Evolutionary conservation across 2,888 invertebrate species (phyloP).

Genomic region (Rambutsinella grinnellia): DNA sequence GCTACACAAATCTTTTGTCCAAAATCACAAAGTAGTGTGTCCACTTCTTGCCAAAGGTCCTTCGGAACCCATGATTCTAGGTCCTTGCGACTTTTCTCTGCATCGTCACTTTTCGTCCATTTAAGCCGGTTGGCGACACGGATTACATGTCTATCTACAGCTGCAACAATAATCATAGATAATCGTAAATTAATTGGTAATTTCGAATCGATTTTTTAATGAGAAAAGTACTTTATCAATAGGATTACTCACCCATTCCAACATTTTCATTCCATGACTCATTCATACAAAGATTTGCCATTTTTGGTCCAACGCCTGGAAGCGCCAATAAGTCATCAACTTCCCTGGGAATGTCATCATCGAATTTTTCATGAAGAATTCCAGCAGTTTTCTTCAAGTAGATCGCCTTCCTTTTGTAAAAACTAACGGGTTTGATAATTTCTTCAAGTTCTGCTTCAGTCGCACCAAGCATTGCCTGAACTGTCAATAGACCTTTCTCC

Average conservation of each 20-base stretch:
- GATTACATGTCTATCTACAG: slow-evolving; percentile 98
- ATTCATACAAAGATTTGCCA: slow-evolving; percentile 97
- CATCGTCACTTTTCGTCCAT: slow-evolving; percentile 84
- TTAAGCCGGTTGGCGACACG: slow-evolving; percentile 90
- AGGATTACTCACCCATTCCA: slow-evolving; percentile 86
- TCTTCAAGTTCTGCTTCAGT: slow-evolving; percentile 80
- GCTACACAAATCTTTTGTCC: slow-evolving; percentile 95
- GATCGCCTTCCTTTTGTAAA: slow-evolving; percentile 88
- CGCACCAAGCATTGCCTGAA: slow-evolving; percentile 79
- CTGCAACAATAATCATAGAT: slow-evolving; percentile 72
- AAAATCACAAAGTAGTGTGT: slow-evolving; percentile 95
- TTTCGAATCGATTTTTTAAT: slow-evolving; percentile 1
- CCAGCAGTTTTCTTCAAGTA: slow-evolving; percentile 88
- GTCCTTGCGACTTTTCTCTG: slow-evolving; percentile 86
- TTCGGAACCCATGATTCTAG: slow-evolving; percentile 92
- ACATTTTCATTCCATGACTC: slow-evolving; percentile 91
- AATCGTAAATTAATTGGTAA: neutral
- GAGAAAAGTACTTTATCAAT: slow-evolving; percentile 15
- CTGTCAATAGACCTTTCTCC: slow-evolving; percentile 74
- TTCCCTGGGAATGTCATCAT: slow-evolving; percentile 89
- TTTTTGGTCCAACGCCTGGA: slow-evolving; percentile 98
- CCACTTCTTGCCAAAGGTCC: slow-evolving; percentile 87
- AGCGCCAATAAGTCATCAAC: slow-evolving; percentile 85
- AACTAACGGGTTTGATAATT: slow-evolving; percentile 93
- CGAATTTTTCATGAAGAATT: slow-evolving; percentile 83